These are phyloP conservation scores for Beris chalybata DNA, from an alignment of 2,888 invertebrate species.

Conservation along the genomic window DNA sequence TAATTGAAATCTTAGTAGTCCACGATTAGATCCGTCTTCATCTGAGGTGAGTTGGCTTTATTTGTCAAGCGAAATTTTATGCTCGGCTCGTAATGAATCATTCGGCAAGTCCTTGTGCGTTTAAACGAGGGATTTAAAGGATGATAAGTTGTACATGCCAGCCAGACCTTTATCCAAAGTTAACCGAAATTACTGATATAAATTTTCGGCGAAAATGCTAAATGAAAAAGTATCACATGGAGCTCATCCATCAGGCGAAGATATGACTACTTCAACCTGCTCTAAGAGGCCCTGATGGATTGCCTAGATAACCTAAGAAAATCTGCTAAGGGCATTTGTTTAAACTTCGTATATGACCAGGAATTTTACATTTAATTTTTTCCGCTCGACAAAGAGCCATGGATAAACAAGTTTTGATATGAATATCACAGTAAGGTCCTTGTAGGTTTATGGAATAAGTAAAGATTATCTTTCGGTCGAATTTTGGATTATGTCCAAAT, in stretches of 20 bases:
- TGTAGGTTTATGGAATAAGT: neutral
- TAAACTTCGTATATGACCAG: too few species aligned
- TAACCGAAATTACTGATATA: conserved; percentile 23
- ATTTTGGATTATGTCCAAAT: conserved; percentile 26
- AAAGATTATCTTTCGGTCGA: conserved; percentile 8
- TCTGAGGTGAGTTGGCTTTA: conserved; percentile 5
- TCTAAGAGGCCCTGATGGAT: too few species aligned
- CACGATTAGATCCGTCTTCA: too few species aligned
- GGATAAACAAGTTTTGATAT: too few species aligned
- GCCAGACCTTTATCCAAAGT: neutral
- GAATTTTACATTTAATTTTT: too few species aligned
- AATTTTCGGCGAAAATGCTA: conserved; percentile 11
- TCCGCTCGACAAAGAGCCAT: too few species aligned
- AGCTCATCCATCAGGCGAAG: conserved; percentile 20
- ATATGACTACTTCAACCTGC: conserved; percentile 9
- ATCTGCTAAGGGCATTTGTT: too few species aligned
- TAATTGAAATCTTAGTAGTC: too few species aligned
- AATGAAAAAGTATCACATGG: conserved; percentile 29
- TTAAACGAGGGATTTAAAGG: conserved; percentile 24
- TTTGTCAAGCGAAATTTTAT: conserved; percentile 14
- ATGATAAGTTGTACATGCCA: too few species aligned
- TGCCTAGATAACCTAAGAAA: too few species aligned
- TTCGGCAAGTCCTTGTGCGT: conserved; percentile 25
- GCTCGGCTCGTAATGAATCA: conserved; percentile 18
- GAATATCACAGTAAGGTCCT: too few species aligned